phyloP scores from a whole-genome alignment of 2,888 invertebrate species.

The Nasonia oneida region DNA sequence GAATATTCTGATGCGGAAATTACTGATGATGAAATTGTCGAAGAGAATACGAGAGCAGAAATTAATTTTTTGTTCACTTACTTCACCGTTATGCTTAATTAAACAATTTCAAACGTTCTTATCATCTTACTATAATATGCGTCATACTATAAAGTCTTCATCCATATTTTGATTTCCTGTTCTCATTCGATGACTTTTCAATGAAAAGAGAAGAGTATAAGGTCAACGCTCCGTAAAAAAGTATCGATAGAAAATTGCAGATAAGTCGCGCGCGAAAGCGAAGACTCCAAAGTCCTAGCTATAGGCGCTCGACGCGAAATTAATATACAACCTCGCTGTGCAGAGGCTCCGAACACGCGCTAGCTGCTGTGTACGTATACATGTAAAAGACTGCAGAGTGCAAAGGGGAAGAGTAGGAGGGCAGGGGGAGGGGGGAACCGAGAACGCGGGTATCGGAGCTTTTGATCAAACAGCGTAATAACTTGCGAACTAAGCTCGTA shows the following conservation, averaged over 20 bases:
- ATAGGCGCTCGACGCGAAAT: slow-evolving; percentile 63
- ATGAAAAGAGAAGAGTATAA: too few species aligned
- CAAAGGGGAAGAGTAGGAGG: background rate
- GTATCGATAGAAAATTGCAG: background rate
- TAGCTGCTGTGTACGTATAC: slow-evolving; percentile 54
- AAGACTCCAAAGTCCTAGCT: background rate
- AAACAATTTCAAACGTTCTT: too few species aligned
- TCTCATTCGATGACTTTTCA: too few species aligned
- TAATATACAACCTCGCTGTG: slow-evolving; percentile 62
- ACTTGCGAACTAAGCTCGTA: slow-evolving; percentile 69
- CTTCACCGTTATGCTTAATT: too few species aligned
- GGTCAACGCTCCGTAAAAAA: background rate
- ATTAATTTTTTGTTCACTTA: too few species aligned
- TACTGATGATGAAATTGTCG: too few species aligned
- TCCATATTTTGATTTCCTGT: too few species aligned
- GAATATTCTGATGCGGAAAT: too few species aligned
- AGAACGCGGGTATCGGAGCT: slow-evolving; percentile 67
- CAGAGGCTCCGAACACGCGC: background rate
- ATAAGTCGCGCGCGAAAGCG: background rate
- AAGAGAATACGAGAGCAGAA: too few species aligned
- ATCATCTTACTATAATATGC: too few species aligned
- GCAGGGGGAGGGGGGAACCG: background rate
- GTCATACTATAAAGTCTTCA: too few species aligned
- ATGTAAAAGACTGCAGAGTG: slow-evolving; percentile 47
- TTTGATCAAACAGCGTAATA: slow-evolving; percentile 72